A percentile compares a stretch with the other conserved stretches of the same genome.
Evolutionary conservation across 1,140 invertebrate species (phyloP).

Genomic region (Drosophila rufa): DNA sequence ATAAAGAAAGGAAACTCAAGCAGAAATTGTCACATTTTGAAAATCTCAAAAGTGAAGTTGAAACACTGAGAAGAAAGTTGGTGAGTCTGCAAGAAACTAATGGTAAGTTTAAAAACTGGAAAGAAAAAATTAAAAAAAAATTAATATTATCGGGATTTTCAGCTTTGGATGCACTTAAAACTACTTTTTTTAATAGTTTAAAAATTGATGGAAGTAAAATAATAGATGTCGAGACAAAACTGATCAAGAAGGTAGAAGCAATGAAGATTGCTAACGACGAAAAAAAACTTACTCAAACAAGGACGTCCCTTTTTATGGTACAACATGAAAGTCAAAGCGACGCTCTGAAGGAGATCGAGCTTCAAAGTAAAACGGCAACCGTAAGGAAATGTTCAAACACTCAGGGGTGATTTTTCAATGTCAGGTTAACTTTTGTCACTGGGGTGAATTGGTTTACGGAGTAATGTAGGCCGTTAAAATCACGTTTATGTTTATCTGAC

Average conservation of each 20-base stretch:
- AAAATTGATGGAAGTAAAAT: constrained; percentile 25
- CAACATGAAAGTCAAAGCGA: constrained; percentile 54
- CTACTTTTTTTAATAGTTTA: constrained; percentile 80
- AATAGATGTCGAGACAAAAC: constrained; percentile 20
- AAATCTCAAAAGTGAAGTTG: constrained; percentile 45
- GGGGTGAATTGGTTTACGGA: too few relatives aligned
- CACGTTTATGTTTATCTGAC: too few relatives aligned
- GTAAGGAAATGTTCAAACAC: constrained; percentile 9
- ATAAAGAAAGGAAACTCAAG: constrained; percentile 58
- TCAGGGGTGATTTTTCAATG: too few relatives aligned
- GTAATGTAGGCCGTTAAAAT: too few relatives aligned
- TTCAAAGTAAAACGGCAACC: constrained; percentile 11
- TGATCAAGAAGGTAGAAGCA: constrained; percentile 1
- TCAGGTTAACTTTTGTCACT: too few relatives aligned
- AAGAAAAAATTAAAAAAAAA: neutral
- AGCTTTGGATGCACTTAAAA: constrained; percentile 83
- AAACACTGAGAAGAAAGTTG: constrained; percentile 24
- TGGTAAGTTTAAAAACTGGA: constrained; percentile 22
- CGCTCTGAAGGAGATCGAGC: constrained; percentile 45
- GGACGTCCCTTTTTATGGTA: constrained; percentile 35
- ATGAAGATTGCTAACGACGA: neutral
- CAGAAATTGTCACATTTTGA: constrained; percentile 49
- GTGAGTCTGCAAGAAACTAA: constrained; percentile 8
- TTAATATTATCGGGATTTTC: neutral
- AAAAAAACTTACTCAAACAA: constrained; percentile 19